Evolutionary conservation across 2,113 vertebrate genomes (phyloP), one percentile per base, ranked within the genome.

Genomic region (Rhabdomys dilectus): DNA sequence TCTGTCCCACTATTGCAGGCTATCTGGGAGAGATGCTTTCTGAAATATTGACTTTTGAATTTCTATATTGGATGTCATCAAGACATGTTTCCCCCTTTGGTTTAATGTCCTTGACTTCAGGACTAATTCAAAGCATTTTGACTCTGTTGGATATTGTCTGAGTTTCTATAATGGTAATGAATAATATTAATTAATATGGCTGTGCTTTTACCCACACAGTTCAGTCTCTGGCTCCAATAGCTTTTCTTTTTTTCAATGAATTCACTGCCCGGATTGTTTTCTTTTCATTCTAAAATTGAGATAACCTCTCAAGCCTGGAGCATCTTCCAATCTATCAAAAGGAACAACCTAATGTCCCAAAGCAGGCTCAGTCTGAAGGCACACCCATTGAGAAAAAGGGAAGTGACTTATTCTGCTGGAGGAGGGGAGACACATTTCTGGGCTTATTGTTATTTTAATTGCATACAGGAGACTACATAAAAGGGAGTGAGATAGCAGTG

Each of bases 361-460:
- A 91, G 45, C 56, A 96, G 53, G 92, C n/a, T 95, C 66, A 13
- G 1, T 72, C 45, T 81, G 64, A 93, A 94, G 31, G 39, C 42
- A 73, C 64, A 94, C 88, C 66, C 91, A 29, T 31, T 93, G 73
- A 92, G 34, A 6, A 66, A 84, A 89, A 89, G 48, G 51, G 68
- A 86, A 96, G 80, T 94, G 62, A 17, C 84, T 96, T 87, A 22
- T 80, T 91, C 66, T 82, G 24, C 36, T 64, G 58, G 82, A 13
- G n/a, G n/a, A n/a, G n/a, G 6, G 95, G 82, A 92, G 97, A 97
- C 97, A 91, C 81, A 93, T 92, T 96, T 88, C 53, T 94, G n/a
- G 84, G 48, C 78, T 58, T 45, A 96, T 77, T 86, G 48, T 91
- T 96, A 93, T 97, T 97, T 97, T 96, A 97, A 95, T 86, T 92